Percentiles rank a stretch among this genome's conserved stretches.
phyloP scores from a whole-genome alignment of 2,888 invertebrate species.

The Lasius platythorax region DNA sequence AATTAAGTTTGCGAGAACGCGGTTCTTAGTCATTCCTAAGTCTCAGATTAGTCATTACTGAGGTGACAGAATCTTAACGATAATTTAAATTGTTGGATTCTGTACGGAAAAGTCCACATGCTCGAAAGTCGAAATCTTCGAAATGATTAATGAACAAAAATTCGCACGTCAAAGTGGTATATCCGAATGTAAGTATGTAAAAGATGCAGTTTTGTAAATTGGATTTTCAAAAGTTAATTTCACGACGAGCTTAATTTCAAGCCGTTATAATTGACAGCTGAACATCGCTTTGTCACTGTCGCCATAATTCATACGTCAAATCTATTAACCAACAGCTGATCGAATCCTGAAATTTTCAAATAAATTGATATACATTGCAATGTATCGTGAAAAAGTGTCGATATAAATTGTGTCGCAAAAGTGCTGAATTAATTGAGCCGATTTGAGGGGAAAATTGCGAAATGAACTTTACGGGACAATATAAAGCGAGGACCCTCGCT shows the following conservation, averaged over 20 bases:
- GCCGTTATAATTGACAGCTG: not conserved
- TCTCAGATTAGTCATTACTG: not conserved
- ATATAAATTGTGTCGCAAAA: not conserved
- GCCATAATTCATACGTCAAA: conserved; percentile 10
- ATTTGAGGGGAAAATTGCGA: not conserved
- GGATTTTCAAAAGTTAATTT: not conserved
- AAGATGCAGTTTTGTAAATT: not conserved
- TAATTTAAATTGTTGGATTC: not conserved
- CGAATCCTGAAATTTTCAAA: conserved; percentile 13
- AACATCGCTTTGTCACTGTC: conserved; percentile 22
- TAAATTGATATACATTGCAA: not conserved
- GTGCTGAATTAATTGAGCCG: not conserved
- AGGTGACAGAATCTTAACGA: not conserved
- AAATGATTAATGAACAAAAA: not conserved
- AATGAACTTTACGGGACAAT: conserved; percentile 50
- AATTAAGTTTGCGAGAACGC: not conserved
- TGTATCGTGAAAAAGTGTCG: not conserved
- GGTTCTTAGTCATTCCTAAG: not conserved
- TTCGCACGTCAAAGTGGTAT: not conserved
- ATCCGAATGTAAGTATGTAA: not conserved
- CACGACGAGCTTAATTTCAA: not conserved
- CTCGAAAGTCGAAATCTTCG: not conserved
- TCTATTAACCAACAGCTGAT: not conserved
- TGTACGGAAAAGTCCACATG: not conserved
- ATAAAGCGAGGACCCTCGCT: conserved; percentile 19